phyloP scores from a whole-genome alignment of 2,797 vertebrate genomes.

The Artibeus jamaicensis region DNA sequence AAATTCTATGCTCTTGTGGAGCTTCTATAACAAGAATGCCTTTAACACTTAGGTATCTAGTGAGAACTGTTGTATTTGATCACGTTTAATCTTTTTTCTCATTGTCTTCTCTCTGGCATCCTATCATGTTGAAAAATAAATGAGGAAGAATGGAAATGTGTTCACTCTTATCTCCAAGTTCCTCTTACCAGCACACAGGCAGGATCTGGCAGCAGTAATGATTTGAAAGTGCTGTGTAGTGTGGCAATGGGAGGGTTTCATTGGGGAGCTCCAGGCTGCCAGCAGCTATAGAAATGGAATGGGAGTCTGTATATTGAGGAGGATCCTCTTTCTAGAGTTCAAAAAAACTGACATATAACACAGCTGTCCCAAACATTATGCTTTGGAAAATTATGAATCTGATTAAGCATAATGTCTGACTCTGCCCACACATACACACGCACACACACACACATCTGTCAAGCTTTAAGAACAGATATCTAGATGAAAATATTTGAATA shows the following conservation, averaged over 20 bases:
- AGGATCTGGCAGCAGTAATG: background rate
- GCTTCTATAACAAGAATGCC: background rate
- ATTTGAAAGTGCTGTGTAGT: background rate
- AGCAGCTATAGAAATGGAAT: background rate
- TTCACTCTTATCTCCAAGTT: background rate
- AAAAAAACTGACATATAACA: background rate
- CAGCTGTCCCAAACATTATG: background rate
- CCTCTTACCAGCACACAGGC: background rate
- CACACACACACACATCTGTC: background rate
- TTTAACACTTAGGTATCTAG: background rate
- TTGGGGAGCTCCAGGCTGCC: background rate
- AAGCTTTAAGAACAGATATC: background rate
- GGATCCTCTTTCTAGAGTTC: background rate
- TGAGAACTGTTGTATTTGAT: background rate
- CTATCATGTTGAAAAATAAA: background rate
- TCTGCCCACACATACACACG: too few relatives aligned
- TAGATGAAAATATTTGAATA: background rate
- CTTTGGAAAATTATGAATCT: constrained; percentile 11
- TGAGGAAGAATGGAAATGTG: background rate
- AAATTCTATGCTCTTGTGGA: background rate
- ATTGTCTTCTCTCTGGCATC: background rate
- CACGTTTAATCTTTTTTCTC: background rate
- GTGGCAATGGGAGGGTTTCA: background rate
- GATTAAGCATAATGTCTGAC: background rate
- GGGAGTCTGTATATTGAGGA: background rate